A percentile compares a stretch with the other conserved stretches of the same genome.
Conservation (phyloP, 2,113 vertebrate genomes). For the Cromileptes altivelis region DNA sequence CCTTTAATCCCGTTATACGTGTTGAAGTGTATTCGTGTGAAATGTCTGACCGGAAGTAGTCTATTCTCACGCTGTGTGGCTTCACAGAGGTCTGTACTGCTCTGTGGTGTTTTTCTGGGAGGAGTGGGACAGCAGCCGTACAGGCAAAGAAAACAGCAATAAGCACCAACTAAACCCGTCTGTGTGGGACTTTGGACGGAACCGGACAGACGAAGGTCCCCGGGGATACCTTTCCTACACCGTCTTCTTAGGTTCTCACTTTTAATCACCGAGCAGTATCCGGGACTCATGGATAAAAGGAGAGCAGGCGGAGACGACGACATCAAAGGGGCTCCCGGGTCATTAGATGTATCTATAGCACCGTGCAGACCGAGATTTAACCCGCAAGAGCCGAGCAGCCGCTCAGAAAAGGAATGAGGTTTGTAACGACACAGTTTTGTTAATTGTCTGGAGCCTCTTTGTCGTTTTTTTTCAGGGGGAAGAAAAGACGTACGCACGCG, state of each 20-base stretch:
- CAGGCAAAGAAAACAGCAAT: slow-evolving; percentile 12
- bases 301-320: slow-evolving; percentile 23
- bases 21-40: background rate
- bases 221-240: background rate
- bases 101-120: slow-evolving; percentile 29
- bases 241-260: slow-evolving; percentile 21
- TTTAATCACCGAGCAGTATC: slow-evolving; percentile 26
- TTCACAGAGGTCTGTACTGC: slow-evolving; percentile 11
- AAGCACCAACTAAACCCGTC: background rate
- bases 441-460: background rate
- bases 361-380: background rate
- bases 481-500: background rate
- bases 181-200: slow-evolving; percentile 8
- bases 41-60: slow-evolving; percentile 16
- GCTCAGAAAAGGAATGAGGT: background rate
- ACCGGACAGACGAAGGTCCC: slow-evolving; percentile 1
- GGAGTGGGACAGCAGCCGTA: slow-evolving; percentile 17
- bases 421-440: background rate
- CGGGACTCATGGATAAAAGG: slow-evolving; percentile 27
- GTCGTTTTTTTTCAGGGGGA: slow-evolving; percentile 5
- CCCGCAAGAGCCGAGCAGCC: background rate
- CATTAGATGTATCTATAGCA: slow-evolving; percentile 5
- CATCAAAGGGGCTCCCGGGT: slow-evolving; percentile 38
- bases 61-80: background rate
- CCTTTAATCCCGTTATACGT: background rate